Evolutionary conservation across 1,140 invertebrate genomes (phyloP), one percentile per base, ranked within the genome.

Genomic region (Melipona quadrifasciata): DNA sequence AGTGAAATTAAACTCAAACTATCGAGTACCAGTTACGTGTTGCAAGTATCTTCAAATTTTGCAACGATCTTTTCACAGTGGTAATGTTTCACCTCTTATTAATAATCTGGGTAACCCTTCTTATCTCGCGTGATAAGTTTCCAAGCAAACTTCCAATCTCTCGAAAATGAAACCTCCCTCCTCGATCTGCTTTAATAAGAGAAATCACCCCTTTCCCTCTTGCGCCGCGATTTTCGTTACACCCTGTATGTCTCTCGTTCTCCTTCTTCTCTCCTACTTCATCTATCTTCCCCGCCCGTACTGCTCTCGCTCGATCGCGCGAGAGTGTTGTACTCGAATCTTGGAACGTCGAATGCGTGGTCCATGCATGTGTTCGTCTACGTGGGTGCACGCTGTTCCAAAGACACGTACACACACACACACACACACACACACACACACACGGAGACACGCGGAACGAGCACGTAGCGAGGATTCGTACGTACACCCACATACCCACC

Each of bases 341-440:
- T 86, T 86, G 75, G 86, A 84, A 80, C 80, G 70, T 39, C 57
- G 86, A 71, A 67, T 87, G 82, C 72, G 68, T 71, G 78, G 83
- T 79, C 84, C 80, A 61, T 75, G 67, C 61, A 27, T 75, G 72
- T 65, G 64, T 80, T 34, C 27, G 77, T 21, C 67, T 77, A 67
- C 61, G 51, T 87, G 68, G 83, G 65, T 80, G 71, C 73, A 64
- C 74, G 73, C 51, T 53, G 24, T 27, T n/a, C 51, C 58, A 68
- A 53, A 55, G 61, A 65, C 61, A 76, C 80, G 55, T 39, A 39
- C 27, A 55, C n/a, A 53, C 16, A 57, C 10, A 21, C 21, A 34
- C 39, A 6, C 19, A 39, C 67, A 39, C 34, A 4, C 16, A n/a
- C n/a, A n/a, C n/a, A n/a, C n/a, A 55, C 19, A 19, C 55, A 11